Percentiles rank a stretch among this genome's conserved stretches.
phyloP scores from a whole-genome alignment of 2,888 invertebrate species.

The Choreutis nemorana region DNA sequence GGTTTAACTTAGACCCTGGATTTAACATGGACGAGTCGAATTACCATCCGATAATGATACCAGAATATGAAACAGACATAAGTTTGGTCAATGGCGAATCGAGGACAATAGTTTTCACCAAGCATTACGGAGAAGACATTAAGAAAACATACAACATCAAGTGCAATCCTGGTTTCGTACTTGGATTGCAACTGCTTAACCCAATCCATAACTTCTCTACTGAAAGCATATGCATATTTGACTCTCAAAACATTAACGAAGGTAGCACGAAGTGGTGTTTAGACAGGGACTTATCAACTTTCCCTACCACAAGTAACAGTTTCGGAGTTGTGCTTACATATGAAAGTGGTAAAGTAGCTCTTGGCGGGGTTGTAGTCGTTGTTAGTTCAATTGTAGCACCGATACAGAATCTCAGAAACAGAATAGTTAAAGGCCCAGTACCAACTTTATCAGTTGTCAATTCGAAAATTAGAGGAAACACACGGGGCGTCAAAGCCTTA shows the following conservation, averaged over 20 bases:
- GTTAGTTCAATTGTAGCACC: conserved; percentile 78
- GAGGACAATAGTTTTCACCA: conserved; percentile 81
- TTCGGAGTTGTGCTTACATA: conserved; percentile 83
- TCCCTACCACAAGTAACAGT: conserved; percentile 88
- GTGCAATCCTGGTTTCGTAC: conserved; percentile 83
- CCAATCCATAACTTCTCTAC: conserved; percentile 89
- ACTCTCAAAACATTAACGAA: conserved; percentile 73
- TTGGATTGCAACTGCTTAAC: conserved; percentile 90
- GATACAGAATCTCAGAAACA: conserved; percentile 74
- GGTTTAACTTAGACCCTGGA: conserved; percentile 81
- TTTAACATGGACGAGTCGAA: conserved; percentile 72
- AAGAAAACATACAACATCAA: conserved; percentile 68
- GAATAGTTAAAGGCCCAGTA: conserved; percentile 79
- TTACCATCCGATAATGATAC: conserved; percentile 78
- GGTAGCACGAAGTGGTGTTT: conserved; percentile 78
- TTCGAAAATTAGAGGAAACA: conserved; percentile 81
- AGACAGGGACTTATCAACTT: conserved; percentile 84
- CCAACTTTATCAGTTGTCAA: conserved; percentile 77
- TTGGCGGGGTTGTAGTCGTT: conserved; percentile 84
- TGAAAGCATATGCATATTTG: conserved; percentile 82
- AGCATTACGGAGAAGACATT: conserved; percentile 65
- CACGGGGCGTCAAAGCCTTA: conserved; percentile 79
- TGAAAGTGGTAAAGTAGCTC: conserved; percentile 77
- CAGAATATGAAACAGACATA: conserved; percentile 68
- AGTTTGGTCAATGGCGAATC: conserved; percentile 76